These are phyloP conservation scores for Caenorhabditis latens DNA, from an alignment of 1,140 invertebrate genomes.

Conservation along the genomic window DNA sequence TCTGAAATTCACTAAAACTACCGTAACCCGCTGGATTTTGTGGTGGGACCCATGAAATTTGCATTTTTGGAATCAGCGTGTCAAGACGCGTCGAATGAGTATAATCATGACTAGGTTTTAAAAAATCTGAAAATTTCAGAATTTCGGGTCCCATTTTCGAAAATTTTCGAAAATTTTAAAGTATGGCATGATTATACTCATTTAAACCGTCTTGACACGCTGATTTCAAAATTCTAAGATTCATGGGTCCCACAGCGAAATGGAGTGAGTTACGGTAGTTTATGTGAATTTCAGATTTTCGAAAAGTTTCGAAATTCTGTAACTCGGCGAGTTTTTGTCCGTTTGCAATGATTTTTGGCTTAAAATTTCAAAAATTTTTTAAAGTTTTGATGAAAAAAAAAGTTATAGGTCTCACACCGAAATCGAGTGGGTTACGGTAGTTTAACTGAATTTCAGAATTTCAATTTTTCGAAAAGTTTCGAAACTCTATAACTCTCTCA, in stretches of 20 bases:
- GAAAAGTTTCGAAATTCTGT: background rate
- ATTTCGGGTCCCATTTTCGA: background rate
- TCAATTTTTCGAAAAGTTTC: background rate
- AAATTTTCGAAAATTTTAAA: background rate
- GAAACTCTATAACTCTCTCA: too few relatives aligned
- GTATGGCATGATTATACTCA: constrained; percentile 13
- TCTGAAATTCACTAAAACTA: background rate
- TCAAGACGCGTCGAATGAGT: background rate
- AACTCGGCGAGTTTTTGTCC: too few relatives aligned
- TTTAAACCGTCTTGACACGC: background rate
- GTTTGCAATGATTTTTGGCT: too few relatives aligned
- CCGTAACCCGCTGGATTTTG: background rate
- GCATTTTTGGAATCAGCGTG: background rate
- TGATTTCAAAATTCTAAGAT: background rate
- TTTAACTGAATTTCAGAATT: too few relatives aligned
- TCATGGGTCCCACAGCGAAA: background rate
- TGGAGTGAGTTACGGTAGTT: background rate
- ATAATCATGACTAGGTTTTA: background rate
- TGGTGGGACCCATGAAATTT: background rate
- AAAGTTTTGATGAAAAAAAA: background rate
- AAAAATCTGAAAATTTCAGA: background rate
- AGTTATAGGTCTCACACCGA: background rate
- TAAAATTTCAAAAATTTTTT: too few relatives aligned
- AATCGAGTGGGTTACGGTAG: background rate
- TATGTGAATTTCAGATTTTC: background rate